phyloP scores from a whole-genome alignment of 2,113 vertebrate genomes.

The Actenoides lindsayi region DNA sequence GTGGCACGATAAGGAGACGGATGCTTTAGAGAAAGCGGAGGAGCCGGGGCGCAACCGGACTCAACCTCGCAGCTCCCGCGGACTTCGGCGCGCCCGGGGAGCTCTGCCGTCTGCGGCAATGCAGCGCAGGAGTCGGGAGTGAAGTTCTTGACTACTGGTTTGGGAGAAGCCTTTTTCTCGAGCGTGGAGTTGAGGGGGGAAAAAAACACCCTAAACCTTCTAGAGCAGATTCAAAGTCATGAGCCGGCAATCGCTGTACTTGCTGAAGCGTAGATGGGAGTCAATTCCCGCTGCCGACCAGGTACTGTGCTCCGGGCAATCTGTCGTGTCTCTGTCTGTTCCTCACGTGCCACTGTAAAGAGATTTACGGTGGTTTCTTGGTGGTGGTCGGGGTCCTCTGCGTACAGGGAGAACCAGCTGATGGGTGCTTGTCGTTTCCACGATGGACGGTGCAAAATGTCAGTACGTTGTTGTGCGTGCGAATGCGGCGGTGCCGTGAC shows the following conservation, averaged over 20 bases:
- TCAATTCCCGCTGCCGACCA: constrained; percentile 62
- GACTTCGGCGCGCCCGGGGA: neutral
- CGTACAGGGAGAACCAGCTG: neutral
- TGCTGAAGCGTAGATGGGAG: constrained; percentile 72
- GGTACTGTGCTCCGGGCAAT: constrained; percentile 51
- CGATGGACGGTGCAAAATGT: neutral
- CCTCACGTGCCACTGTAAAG: neutral
- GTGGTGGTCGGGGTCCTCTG: neutral
- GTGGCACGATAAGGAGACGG: neutral
- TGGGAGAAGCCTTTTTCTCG: constrained; percentile 8
- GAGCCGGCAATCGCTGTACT: constrained; percentile 65
- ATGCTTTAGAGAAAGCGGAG: neutral
- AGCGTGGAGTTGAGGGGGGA: neutral
- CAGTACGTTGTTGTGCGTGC: neutral
- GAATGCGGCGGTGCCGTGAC: neutral
- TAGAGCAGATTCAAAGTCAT: constrained; percentile 14
- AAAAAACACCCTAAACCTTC: neutral
- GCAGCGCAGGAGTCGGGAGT: constrained; percentile 11
- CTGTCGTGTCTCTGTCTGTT: neutral
- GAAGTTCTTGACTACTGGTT: neutral
- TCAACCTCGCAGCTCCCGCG: neutral
- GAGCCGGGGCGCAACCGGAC: neutral
- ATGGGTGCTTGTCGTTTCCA: neutral
- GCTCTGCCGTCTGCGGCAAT: neutral
- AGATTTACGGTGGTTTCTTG: accelerated